Evolutionary conservation across 2,888 invertebrate genomes (phyloP), one percentile per base, ranked within the genome.

Genomic region (Pyrrhopygopsis socrates): DNA sequence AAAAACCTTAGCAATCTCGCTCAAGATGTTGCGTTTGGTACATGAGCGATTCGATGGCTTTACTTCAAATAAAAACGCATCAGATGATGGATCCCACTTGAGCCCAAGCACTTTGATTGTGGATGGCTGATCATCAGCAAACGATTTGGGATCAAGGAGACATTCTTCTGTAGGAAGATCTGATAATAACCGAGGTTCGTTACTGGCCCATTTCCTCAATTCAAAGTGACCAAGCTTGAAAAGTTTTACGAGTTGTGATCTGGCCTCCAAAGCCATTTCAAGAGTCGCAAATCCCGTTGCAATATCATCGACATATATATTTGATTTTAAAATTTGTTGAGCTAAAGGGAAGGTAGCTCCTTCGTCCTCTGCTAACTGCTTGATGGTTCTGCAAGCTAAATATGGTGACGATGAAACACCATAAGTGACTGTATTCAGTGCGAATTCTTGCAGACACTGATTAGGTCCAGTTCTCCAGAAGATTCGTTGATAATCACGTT

Each of bases 401-500:
- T 85, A 93, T 8, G 92, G 91, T 1, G 92, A 91, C 24, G 88
- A 65, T 8, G 89, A 83, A 24, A 86, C 86, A 22, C 92, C 93
- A 77, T 88, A 94, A 6, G 91, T 91, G 0, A 92, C 91, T 3
- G 88, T 92, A 4, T 60, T 65, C 15, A 93, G 60, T 30, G 83
- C 79, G 30, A 75, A 92, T 5, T 70, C 70, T 79, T 89, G 67
- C 20, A 88, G 27, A n/a, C 80, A 63, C 2, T 90, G 73, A 13
- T 76, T 34, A 22, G 79, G 50, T 15, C 83, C 54, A 27, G 83
- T 78, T 67, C 91, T 67, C 93, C 94, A 95, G 0, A 94, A 75
- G 1, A 95, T 93, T 18, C 91, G 70, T 71, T 94, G 95, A 22
- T 86, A 87, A 30, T 87, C 63, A 34, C 84, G 76, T 58, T 95